phyloP scores from a whole-genome alignment of 2,888 invertebrate genomes.

The Cephus rjabovi region DNA sequence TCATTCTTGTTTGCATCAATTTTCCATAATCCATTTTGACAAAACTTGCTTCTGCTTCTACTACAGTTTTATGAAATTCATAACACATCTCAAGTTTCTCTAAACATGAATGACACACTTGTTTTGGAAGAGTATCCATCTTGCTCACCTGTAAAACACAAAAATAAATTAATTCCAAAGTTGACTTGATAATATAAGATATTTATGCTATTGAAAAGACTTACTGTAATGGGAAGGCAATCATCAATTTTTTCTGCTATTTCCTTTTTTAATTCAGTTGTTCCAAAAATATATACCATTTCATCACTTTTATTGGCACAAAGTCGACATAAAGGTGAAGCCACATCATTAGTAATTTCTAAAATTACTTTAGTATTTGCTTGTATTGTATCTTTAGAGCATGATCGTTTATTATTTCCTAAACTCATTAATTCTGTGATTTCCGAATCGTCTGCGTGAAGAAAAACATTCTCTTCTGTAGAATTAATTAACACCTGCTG shows the following conservation, averaged over 20 bases:
- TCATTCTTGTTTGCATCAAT: not conserved
- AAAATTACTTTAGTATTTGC: not conserved
- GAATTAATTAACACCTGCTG: not conserved
- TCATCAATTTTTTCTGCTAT: constrained; percentile 19
- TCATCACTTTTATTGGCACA: constrained; percentile 12
- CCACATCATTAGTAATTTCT: not conserved
- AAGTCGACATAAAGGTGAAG: constrained; percentile 22
- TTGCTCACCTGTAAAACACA: constrained; percentile 12
- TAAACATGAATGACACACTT: constrained; percentile 22
- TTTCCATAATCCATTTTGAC: constrained; percentile 8
- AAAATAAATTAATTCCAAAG: not conserved
- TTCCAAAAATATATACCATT: constrained; percentile 17
- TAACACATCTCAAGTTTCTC: constrained; percentile 22
- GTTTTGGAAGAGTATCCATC: constrained; percentile 17
- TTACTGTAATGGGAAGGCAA: constrained; percentile 23
- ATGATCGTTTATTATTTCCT: not conserved
- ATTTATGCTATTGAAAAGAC: not conserved
- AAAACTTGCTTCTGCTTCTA: constrained; percentile 19
- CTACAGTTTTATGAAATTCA: constrained; percentile 24
- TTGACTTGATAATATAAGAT: not conserved
- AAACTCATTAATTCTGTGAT: not conserved
- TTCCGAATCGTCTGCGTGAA: not conserved
- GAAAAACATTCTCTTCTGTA: not conserved
- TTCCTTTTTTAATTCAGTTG: not conserved
- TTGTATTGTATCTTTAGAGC: not conserved